These are phyloP conservation scores for Cyaniris semiargus DNA, from an alignment of 2,888 invertebrate genomes.

Conservation along the genomic window DNA sequence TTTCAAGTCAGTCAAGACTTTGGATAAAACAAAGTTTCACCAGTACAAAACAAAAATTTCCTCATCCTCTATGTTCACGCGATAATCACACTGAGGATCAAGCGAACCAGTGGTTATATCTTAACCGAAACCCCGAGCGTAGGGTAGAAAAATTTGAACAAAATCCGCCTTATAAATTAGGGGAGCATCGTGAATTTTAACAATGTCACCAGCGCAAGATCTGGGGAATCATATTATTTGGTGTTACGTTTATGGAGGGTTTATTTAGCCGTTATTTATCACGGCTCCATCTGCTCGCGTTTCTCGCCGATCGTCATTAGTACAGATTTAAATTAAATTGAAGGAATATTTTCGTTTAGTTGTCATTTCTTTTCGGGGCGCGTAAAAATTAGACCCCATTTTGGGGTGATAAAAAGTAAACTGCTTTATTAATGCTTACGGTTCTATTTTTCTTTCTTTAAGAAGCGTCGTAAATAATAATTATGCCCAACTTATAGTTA, in stretches of 20 bases:
- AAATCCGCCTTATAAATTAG: slow-evolving; percentile 50
- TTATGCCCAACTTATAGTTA: too few relatives aligned
- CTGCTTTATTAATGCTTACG: background rate
- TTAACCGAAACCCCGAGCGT: background rate
- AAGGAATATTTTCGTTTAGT: background rate
- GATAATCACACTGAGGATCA: background rate
- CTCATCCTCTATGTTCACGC: background rate
- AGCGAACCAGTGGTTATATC: background rate
- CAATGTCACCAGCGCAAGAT: slow-evolving; percentile 42
- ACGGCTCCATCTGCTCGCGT: slow-evolving; percentile 53
- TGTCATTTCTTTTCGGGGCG: background rate
- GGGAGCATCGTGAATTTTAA: slow-evolving; percentile 51
- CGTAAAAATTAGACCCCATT: background rate
- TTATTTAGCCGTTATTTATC: slow-evolving; percentile 56
- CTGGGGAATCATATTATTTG: slow-evolving; percentile 48
- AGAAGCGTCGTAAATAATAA: too few relatives aligned
- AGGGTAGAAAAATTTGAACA: slow-evolving; percentile 34
- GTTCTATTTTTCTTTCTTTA: background rate
- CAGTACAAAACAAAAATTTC: background rate
- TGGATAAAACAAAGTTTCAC: background rate
- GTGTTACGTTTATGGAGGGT: slow-evolving; percentile 50
- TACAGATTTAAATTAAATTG: slow-evolving; percentile 7
- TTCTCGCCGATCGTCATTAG: slow-evolving; percentile 51
- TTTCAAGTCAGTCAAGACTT: too few relatives aligned
- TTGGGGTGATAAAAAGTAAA: background rate